Base-by-base conservation (phyloP, 2,888 invertebrate genomes). In the Tenthredo mesomela region DNA sequence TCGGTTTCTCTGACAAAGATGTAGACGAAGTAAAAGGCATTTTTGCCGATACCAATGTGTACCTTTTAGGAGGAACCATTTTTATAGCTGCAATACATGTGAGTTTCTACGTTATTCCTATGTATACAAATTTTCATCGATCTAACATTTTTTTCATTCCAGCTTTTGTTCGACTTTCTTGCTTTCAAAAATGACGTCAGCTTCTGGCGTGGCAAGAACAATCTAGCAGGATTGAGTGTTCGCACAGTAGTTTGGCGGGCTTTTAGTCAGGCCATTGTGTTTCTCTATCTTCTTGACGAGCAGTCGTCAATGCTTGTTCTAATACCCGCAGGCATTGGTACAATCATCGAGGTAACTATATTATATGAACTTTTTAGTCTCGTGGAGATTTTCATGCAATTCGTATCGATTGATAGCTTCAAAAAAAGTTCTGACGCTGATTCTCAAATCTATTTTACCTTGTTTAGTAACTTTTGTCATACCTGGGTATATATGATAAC, bases 141-240 rank as follows among this genome's bases (percentile, higher is more conserved):
- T 71, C 58, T 77, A 54, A 65, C 21, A 25, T 75, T 47, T 21
- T 18, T 82, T 82, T 86, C 88, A 84, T 84, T 95, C 95, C 95
- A 99, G 98, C 94, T 99, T 86, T 94, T 99, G 65, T 98, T 99
- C 91, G 99, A 99, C 93, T 98, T 99, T 92, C 94, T 99, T 84
- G 98, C 99, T 0, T 99, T 99, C 93, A 99, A 99, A 95, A 99
- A 99, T 93, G 99, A 99, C 91, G 97, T 99, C 0, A 96, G 96
- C 84, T 99, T 99, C 93, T 99, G 99, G 99, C 96, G 96, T 85
- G 95, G 96, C 29, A 96, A 97, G 91, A 95, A 96, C 47, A 97
- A 97, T 0, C 96, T 99, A 94, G 98, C 97, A 65, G 98, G 99
- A 0, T 94, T 99, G 25, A 99, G 99, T 0, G 95, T 96, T 1